A percentile compares a stretch with the other conserved stretches of the same genome.
phyloP scores from a whole-genome alignment of 2,888 invertebrate species.

The Nymphalis urticae region DNA sequence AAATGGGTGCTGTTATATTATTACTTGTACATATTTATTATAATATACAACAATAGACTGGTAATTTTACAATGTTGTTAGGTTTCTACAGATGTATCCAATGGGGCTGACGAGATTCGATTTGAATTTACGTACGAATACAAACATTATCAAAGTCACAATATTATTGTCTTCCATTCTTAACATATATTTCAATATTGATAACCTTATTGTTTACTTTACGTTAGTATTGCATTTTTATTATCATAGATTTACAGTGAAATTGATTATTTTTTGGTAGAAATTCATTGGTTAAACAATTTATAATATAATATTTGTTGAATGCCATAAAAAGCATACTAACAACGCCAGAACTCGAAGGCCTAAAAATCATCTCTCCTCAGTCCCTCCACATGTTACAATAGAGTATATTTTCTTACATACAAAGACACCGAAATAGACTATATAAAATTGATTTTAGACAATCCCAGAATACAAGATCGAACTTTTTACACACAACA shows the following conservation, averaged over 20 bases:
- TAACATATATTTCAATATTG: conserved; percentile 10
- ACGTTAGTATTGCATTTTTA: background rate
- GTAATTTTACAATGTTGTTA: conserved; percentile 79
- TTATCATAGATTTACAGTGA: background rate
- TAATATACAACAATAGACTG: conserved; percentile 80
- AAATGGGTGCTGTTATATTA: conserved; percentile 78
- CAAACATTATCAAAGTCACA: conserved; percentile 21
- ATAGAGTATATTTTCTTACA: conserved; percentile 80
- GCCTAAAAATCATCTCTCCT: conserved; percentile 43
- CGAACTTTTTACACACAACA: conserved; percentile 79
- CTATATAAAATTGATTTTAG: conserved; percentile 76
- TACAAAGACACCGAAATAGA: conserved; percentile 73
- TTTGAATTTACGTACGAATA: conserved; percentile 19
- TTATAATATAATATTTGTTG: background rate
- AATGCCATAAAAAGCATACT: background rate
- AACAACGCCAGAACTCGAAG: conserved; percentile 13
- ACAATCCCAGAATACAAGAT: conserved; percentile 82
- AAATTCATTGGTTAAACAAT: background rate
- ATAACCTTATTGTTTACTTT: background rate
- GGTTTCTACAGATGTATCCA: conserved; percentile 77
- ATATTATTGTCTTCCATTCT: conserved; percentile 41
- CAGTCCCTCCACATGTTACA: conserved; percentile 67
- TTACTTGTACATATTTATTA: conserved; percentile 80
- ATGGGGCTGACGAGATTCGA: conserved; percentile 54
- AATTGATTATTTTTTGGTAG: background rate